Conservation (phyloP, 2,888 invertebrate species). For the Trichogramma dendrolimi region DNA sequence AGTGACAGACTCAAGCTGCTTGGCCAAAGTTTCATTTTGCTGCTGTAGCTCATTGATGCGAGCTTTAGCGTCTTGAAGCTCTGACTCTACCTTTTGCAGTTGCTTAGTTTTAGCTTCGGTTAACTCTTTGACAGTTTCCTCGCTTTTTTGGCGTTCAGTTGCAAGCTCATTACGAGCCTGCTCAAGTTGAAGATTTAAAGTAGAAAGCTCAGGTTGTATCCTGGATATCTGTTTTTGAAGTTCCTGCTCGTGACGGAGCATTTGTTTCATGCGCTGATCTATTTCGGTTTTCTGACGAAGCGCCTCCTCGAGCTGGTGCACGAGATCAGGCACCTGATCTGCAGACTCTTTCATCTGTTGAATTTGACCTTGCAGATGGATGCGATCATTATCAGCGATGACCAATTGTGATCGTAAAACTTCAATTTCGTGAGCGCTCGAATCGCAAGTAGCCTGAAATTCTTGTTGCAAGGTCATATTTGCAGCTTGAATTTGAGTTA, state of each 20-base stretch:
- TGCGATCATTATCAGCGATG: slow-evolving; percentile 44
- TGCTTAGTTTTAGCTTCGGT: slow-evolving; percentile 39
- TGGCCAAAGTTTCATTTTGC: neutral
- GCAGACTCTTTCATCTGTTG: slow-evolving; percentile 54
- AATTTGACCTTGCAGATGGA: slow-evolving; percentile 45
- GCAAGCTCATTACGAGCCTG: too few species aligned
- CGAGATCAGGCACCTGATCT: slow-evolving; percentile 56
- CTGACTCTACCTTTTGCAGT: slow-evolving; percentile 36
- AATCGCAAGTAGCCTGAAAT: slow-evolving; percentile 45
- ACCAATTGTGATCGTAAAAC: slow-evolving; percentile 43
- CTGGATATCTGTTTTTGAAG: slow-evolving; percentile 53
- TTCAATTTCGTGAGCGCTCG: slow-evolving; percentile 44
- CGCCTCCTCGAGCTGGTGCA: slow-evolving; percentile 58
- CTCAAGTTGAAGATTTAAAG: too few species aligned
- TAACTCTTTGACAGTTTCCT: slow-evolving; percentile 37
- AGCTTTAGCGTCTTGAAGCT: slow-evolving; percentile 15
- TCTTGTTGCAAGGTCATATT: slow-evolving; percentile 43
- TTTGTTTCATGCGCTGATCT: slow-evolving; percentile 55
- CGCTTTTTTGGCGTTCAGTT: slow-evolving; percentile 38
- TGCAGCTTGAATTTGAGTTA: slow-evolving; percentile 49
- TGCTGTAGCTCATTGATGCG: slow-evolving; percentile 2
- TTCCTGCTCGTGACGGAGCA: slow-evolving; percentile 59
- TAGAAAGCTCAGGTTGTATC: slow-evolving; percentile 46
- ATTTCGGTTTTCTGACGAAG: slow-evolving; percentile 55
- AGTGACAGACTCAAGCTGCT: slow-evolving; percentile 34